These are phyloP conservation scores for Phyllotis vaccarum DNA, from an alignment of 2,797 vertebrate species.

Conservation along the genomic window DNA sequence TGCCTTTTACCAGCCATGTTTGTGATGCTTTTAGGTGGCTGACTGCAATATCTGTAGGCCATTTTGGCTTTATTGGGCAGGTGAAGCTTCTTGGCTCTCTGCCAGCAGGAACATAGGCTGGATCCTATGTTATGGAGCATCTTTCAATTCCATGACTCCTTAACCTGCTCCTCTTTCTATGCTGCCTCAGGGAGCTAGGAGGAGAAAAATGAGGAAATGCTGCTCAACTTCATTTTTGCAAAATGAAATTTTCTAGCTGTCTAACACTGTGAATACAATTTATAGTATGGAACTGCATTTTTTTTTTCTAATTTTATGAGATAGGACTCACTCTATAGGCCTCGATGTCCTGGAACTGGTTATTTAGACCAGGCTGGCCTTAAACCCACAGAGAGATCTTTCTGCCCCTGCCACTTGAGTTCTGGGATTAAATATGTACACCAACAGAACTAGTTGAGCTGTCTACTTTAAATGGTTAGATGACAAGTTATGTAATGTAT, in stretches of 20 bases:
- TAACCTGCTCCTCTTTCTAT: neutral
- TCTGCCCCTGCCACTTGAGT: neutral
- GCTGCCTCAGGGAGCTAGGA: neutral
- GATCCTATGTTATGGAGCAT: too few relatives aligned
- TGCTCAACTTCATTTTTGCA: constrained; percentile 36
- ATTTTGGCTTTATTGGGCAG: neutral
- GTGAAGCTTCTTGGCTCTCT: neutral
- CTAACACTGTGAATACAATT: neutral
- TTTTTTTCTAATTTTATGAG: neutral
- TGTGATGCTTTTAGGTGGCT: neutral
- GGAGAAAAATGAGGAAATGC: neutral
- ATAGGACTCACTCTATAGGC: neutral
- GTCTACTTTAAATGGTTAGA: neutral
- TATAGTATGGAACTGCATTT: neutral
- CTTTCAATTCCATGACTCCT: neutral
- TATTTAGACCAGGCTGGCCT: neutral
- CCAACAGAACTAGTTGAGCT: neutral
- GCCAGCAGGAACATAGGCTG: neutral
- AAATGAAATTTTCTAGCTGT: neutral
- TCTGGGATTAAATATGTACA: neutral
- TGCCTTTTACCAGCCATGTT: neutral
- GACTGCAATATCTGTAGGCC: neutral
- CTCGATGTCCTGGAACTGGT: neutral
- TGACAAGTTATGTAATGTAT: neutral
- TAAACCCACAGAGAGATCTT: neutral